phyloP scores from a whole-genome alignment of 1,140 invertebrate species.

The Triops longicaudatus region DNA sequence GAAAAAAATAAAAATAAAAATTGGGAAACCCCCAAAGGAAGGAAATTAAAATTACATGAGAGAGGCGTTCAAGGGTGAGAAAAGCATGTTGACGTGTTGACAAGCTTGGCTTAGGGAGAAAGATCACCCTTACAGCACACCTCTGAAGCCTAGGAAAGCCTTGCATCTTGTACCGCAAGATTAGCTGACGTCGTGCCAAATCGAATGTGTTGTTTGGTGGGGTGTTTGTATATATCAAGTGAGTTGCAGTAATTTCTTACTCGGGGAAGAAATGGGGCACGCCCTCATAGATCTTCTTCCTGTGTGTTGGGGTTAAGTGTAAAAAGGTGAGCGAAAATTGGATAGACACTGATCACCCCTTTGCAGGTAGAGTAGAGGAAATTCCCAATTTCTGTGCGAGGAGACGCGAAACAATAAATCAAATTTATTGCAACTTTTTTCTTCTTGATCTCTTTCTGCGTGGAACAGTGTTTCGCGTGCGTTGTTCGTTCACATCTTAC shows the following conservation, averaged over 20 bases:
- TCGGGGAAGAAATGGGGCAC: neutral
- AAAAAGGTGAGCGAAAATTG: too few species aligned
- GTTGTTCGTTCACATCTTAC: neutral
- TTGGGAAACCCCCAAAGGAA: neutral
- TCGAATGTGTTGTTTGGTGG: neutral
- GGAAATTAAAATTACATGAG: conserved; percentile 2
- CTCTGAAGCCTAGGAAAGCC: neutral
- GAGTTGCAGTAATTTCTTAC: neutral
- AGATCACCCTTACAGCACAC: neutral
- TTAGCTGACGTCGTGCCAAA: neutral
- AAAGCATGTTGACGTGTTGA: conserved; percentile 2
- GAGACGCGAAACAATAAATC: too few species aligned
- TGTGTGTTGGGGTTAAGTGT: too few species aligned
- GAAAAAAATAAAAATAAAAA: neutral
- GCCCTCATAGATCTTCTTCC: neutral
- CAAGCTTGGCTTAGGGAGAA: neutral
- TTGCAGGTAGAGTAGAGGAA: too few species aligned
- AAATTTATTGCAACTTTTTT: too few species aligned
- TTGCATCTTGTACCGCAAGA: neutral
- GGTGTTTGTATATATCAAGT: neutral
- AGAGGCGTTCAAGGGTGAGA: neutral
- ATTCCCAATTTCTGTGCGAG: too few species aligned
- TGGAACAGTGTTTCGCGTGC: neutral
- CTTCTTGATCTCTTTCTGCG: neutral
- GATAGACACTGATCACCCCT: too few species aligned